phyloP scores from a whole-genome alignment of 2,113 vertebrate genomes.

The human region GRCh38 chr2:128526001-128526500 shows the following conservation, averaged over 20 bases:
- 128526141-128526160: not conserved
- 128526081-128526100: not conserved
- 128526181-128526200: accelerated
- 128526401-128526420: too few species aligned
- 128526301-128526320: not conserved
- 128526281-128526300: not conserved
- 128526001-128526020: not conserved
- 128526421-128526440: too few species aligned
- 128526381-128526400: not conserved
- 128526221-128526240: not conserved
- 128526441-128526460: too few species aligned
- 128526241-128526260: not conserved
- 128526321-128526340: not conserved
- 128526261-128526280: not conserved
- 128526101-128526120: not conserved
- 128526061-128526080: not conserved
- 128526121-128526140: not conserved
- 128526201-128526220: not conserved
- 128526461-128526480: too few species aligned
- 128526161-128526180: not conserved
- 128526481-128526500: not conserved
- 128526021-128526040: not conserved
- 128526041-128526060: not conserved
- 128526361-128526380: not conserved
- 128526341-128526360: not conserved